Conservation (phyloP, 2,113 vertebrate genomes). For the Nyctereutes procyonoides region DNA sequence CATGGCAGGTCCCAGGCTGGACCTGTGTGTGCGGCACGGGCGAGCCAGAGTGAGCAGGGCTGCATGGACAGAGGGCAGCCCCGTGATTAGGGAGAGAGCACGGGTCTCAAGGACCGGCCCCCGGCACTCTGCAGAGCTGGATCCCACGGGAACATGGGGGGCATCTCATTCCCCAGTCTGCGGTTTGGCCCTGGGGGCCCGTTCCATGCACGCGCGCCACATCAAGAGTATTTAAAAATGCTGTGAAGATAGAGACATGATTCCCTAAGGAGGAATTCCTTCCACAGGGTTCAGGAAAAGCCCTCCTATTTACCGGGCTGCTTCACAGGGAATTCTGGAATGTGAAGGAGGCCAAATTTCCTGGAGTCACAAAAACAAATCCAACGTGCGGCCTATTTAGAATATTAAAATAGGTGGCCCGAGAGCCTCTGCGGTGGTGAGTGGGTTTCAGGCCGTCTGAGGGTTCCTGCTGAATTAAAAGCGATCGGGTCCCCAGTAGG, state of each 20-base stretch:
- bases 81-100: neutral
- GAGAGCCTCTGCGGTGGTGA: neutral
- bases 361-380: constrained; percentile 1
- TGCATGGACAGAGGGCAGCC: neutral
- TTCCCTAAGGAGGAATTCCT: neutral
- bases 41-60: neutral
- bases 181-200: neutral
- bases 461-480: neutral
- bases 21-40: neutral
- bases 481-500: accelerated
- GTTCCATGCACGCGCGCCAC: accelerated
- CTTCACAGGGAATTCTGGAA: constrained; percentile 6
- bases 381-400: neutral
- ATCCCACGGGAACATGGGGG: neutral
- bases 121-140: neutral
- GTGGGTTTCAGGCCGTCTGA: neutral
- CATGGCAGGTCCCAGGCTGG: neutral
- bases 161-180: neutral
- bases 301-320: neutral
- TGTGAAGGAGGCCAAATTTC: neutral
- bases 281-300: neutral
- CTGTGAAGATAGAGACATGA: neutral
- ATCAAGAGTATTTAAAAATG: neutral
- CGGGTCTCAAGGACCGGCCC: neutral
- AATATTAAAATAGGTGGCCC: neutral